phyloP scores from a whole-genome alignment of 2,113 vertebrate species.

The Chloebia gouldiae region DNA sequence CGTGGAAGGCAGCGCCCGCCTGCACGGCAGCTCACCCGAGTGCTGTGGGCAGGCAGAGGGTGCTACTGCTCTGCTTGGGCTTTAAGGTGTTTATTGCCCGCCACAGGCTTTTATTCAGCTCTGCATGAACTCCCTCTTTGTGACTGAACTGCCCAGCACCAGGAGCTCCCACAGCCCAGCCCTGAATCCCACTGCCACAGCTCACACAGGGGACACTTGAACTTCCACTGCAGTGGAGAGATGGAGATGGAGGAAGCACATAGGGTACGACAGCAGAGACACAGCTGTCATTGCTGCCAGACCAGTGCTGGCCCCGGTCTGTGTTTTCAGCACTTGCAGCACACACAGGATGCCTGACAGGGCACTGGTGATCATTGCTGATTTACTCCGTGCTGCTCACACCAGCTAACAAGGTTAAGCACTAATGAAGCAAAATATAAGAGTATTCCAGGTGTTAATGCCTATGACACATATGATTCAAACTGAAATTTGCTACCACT shows the following conservation, averaged over 20 bases:
- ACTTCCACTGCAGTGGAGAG: not conserved
- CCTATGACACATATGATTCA: not conserved
- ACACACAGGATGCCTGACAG: not conserved
- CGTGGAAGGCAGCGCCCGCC: not conserved
- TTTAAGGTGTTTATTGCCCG: not conserved
- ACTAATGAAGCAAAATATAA: not conserved
- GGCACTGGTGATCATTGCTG: not conserved
- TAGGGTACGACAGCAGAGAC: not conserved
- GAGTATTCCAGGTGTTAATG: not conserved
- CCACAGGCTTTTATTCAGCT: not conserved
- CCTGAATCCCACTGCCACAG: not conserved
- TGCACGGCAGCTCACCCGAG: not conserved
- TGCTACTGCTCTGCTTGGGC: not conserved
- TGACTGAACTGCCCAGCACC: not conserved
- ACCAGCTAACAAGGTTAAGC: not conserved
- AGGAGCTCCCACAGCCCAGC: not conserved
- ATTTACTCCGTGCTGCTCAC: not conserved
- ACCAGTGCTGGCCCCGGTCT: not conserved
- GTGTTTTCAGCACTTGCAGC: not conserved
- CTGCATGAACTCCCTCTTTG: not conserved
- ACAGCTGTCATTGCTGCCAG: not conserved
- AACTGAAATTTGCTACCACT: not conserved
- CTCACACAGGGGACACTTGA: fast-evolving
- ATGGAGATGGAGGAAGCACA: not conserved
- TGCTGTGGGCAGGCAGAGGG: not conserved